Base-by-base conservation (phyloP, 2,113 vertebrate genomes). In the Chlamydotis undulata region DNA sequence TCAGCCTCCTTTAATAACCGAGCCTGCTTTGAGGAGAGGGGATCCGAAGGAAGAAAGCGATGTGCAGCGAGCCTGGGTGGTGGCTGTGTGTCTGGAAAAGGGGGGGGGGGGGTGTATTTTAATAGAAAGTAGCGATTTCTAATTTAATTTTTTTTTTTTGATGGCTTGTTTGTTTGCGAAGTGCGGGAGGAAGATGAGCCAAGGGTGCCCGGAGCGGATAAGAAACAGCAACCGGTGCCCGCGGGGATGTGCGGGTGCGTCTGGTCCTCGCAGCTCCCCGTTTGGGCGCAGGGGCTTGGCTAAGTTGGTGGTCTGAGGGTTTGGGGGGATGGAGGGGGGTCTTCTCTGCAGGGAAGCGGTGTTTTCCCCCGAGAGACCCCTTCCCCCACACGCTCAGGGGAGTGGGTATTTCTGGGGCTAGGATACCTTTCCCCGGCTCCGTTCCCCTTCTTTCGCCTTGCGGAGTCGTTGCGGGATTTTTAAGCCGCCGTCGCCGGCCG, bases 251-350 rank as follows among this genome's bases (percentile, higher is more conserved):
- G 41, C 31, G 35, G 50, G 64, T 1, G 64, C 68, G n/a, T 89
- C 73, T 84, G 71, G 29, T 50, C 82, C 65, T 64, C 14, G 5
- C 94, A 89, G 80, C 45, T 57, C 56, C 53, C 75, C 49, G 41
- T 41, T 83, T 12, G 65, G 56, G 63, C n/a, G 87, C 80, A 21
- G 12, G 37, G 69, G 41, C 55, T 16, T 88, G 76, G 88, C 96
- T 88, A 96, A 96, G 96, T 94, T 94, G 96, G 96, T 97, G 96
- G 96, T 97, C 96, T 88, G 67, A 9, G 60, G 37, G 63, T 64
- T 76, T 37, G 90, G 59, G 73, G 71, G 79, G 90, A 77, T 49
- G 61, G 45, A 85, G 85, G 90, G 67, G 95, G 78, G 50, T 85
- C 71, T 22, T 92, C 80, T 86, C 95, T 23, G 88, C 86, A 57